Conservation (phyloP, 2,113 vertebrate genomes). For the Pachypanchax playfairii region DNA sequence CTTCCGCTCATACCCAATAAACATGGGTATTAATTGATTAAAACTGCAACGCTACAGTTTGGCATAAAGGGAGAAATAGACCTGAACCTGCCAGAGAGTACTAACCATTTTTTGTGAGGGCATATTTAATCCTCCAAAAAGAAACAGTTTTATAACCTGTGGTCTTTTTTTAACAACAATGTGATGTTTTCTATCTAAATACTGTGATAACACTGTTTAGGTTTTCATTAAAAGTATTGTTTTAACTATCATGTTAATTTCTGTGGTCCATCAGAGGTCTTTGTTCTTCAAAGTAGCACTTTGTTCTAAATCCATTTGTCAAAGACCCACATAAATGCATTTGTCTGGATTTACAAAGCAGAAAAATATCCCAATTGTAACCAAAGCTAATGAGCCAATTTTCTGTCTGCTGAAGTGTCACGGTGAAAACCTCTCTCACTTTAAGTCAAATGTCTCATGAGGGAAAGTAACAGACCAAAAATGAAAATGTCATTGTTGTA, state of each 20-base stretch:
- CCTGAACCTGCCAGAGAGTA: too few relatives aligned
- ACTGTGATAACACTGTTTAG: not conserved
- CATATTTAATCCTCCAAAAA: too few relatives aligned
- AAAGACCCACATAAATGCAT: slow-evolving; percentile 49
- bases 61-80: too few relatives aligned
- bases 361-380: slow-evolving; percentile 51
- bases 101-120: too few relatives aligned
- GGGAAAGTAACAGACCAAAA: slow-evolving; percentile 51
- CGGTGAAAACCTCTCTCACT: slow-evolving; percentile 25
- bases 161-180: too few relatives aligned
- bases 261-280: slow-evolving; percentile 1
- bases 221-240: not conserved
- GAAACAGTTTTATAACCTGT: too few relatives aligned
- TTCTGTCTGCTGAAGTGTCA: slow-evolving; percentile 54
- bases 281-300: slow-evolving; percentile 34
- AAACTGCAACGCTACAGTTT: too few relatives aligned
- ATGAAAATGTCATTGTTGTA: slow-evolving; percentile 61
- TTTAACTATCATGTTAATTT: not conserved
- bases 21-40: too few relatives aligned
- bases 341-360: slow-evolving; percentile 45
- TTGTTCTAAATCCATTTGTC: slow-evolving; percentile 34
- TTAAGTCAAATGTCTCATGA: slow-evolving; percentile 57
- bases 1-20: too few relatives aligned
- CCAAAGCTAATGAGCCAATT: slow-evolving; percentile 62
- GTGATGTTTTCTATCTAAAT: not conserved